Percentiles rank a stretch among this genome's conserved stretches.
These are phyloP conservation scores for Hippopotamus amphibius DNA, from an alignment of 2,113 vertebrate species.

Conservation along the genomic window DNA sequence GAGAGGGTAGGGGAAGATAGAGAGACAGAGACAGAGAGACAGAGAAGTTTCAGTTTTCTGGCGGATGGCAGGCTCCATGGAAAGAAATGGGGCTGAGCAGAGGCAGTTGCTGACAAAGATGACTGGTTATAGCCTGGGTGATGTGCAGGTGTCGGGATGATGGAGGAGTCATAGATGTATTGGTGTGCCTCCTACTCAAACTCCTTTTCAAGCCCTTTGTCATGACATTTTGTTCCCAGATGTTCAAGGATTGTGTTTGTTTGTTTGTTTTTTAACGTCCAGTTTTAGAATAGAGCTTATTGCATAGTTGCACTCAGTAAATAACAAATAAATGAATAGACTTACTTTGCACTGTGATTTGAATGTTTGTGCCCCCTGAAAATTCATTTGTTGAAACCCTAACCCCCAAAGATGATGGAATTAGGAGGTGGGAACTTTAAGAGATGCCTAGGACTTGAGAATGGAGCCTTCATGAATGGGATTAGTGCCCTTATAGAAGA, in stretches of 20 bases:
- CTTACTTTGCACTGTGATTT: not conserved
- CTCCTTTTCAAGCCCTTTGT: not conserved
- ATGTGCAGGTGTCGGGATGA: not conserved
- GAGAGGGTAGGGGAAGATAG: not conserved
- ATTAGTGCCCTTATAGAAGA: not conserved
- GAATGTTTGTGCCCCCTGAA: not conserved
- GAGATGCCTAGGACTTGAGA: not conserved
- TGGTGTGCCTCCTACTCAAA: not conserved
- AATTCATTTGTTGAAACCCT: not conserved
- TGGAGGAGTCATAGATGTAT: rapidly evolving
- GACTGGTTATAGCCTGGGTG: not conserved
- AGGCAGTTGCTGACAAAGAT: not conserved
- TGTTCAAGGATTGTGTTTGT: not conserved
- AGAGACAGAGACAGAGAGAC: not conserved
- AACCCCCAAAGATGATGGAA: not conserved
- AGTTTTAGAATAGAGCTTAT: not conserved
- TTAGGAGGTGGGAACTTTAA: not conserved
- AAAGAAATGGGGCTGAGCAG: not conserved
- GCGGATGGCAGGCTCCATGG: not conserved
- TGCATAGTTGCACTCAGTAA: not conserved
- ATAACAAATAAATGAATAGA: not conserved
- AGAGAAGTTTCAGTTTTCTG: not conserved
- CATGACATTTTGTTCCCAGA: not conserved
- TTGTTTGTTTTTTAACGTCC: not conserved
- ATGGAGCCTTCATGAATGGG: not conserved